Evolutionary conservation across 1,140 invertebrate species (phyloP).

Genomic region (Drosophila serrata): DNA sequence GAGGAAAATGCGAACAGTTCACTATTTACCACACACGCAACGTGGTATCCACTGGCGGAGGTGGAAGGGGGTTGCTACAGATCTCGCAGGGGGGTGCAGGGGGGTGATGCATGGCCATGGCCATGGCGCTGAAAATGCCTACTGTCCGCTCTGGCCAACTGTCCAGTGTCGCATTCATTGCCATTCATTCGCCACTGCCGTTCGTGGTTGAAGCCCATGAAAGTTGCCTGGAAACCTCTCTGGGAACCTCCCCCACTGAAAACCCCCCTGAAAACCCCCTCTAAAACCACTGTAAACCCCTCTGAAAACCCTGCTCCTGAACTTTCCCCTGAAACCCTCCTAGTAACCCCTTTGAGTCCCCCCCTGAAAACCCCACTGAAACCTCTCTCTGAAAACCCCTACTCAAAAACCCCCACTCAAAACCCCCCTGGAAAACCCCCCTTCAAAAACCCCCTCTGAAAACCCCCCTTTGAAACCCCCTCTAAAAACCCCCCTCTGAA

Average conservation of each 20-base stretch:
- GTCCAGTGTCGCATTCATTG: constrained; percentile 81
- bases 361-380: background rate
- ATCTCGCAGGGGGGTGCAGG: constrained; percentile 3
- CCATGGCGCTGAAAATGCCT: constrained; percentile 74
- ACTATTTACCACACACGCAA: constrained; percentile 72
- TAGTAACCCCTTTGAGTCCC: background rate
- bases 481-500: background rate
- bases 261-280: background rate
- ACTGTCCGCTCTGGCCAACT: constrained; percentile 23
- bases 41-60: constrained; percentile 38
- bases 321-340: background rate
- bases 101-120: constrained; percentile 68
- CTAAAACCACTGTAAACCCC: background rate
- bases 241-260: too few species aligned
- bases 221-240: background rate
- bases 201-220: constrained; percentile 57
- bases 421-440: background rate
- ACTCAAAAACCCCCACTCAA: background rate
- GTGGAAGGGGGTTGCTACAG: constrained; percentile 14
- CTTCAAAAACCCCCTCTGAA: background rate
- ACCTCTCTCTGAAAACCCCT: background rate
- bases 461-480: background rate
- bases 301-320: too few species aligned
- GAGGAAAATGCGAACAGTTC: constrained; percentile 62
- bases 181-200: constrained; percentile 76